Evolutionary conservation across 2,888 invertebrate genomes (phyloP).

Genomic region (Gibbula magus): DNA sequence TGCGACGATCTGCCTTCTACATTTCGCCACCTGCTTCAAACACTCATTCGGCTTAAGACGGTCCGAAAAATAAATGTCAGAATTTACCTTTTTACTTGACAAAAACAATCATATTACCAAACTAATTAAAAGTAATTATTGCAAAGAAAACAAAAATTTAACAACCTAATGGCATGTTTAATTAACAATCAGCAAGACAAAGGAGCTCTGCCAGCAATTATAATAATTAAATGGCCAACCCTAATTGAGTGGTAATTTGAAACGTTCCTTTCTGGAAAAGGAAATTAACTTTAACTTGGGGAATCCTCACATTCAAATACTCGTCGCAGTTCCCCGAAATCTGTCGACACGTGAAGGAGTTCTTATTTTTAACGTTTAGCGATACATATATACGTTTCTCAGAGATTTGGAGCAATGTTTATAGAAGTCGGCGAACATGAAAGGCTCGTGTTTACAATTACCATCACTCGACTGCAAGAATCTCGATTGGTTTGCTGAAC

Average conservation of each 20-base stretch:
- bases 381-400: not conserved
- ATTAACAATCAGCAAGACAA: not conserved
- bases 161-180: not conserved
- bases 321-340: not conserved
- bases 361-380: not conserved
- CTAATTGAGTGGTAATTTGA: conserved; percentile 18
- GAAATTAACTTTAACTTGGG: conserved; percentile 7
- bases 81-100: not conserved
- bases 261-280: not conserved
- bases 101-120: not conserved
- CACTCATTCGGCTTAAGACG: not conserved
- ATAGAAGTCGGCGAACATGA: conserved; percentile 3
- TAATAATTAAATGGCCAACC: conserved; percentile 7
- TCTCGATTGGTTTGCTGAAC: not conserved
- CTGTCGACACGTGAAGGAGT: not conserved
- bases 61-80: not conserved
- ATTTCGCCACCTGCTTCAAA: not conserved
- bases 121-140: not conserved
- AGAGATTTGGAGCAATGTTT: not conserved
- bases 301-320: not conserved
- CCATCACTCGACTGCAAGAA: not conserved
- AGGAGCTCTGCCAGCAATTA: not conserved
- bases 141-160: not conserved
- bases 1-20: not conserved
- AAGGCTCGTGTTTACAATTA: not conserved